Conservation (phyloP, 2,797 vertebrate species). For the Coreius guichenoti region DNA sequence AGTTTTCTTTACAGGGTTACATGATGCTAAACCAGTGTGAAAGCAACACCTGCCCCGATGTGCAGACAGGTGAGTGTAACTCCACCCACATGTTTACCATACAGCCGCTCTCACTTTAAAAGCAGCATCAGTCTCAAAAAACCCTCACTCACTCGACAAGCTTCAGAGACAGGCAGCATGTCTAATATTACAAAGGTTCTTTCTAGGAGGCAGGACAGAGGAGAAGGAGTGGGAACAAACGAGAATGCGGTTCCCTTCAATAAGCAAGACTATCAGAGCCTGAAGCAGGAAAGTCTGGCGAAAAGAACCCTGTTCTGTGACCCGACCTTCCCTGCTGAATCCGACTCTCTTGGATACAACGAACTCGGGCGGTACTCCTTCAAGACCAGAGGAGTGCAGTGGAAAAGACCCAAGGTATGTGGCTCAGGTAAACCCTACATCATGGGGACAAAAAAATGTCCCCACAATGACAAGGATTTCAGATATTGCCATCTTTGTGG, state of each 20-base stretch:
- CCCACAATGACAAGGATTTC: no score
- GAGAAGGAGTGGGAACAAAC: slow-evolving; percentile 74
- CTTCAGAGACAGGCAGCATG: slow-evolving; percentile 57
- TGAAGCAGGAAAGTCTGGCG: slow-evolving; percentile 75
- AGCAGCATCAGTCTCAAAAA: slow-evolving; percentile 16
- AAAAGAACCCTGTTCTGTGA: slow-evolving; percentile 80
- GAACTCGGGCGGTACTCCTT: slow-evolving; percentile 81
- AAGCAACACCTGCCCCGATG: background rate
- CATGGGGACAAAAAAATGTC: background rate
- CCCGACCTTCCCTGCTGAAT: slow-evolving; percentile 77
- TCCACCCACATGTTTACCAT: slow-evolving; percentile 8
- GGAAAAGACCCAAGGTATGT: slow-evolving; percentile 81
- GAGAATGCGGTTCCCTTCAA: slow-evolving; percentile 72
- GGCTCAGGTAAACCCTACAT: background rate
- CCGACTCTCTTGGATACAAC: slow-evolving; percentile 83
- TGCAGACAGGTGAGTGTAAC: slow-evolving; percentile 11
- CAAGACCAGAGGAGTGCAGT: slow-evolving; percentile 75
- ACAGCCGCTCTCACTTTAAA: background rate
- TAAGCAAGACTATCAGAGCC: slow-evolving; percentile 80
- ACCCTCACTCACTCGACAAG: background rate
- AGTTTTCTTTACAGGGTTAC: background rate
- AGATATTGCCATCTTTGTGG: no score
- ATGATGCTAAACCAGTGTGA: background rate
- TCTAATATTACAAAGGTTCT: slow-evolving; percentile 65
- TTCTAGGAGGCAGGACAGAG: slow-evolving; percentile 69